Percentiles rank a stretch among this genome's conserved stretches.
phyloP scores from a whole-genome alignment of 2,797 vertebrate species.

The Oreonectes daqikongensis region DNA sequence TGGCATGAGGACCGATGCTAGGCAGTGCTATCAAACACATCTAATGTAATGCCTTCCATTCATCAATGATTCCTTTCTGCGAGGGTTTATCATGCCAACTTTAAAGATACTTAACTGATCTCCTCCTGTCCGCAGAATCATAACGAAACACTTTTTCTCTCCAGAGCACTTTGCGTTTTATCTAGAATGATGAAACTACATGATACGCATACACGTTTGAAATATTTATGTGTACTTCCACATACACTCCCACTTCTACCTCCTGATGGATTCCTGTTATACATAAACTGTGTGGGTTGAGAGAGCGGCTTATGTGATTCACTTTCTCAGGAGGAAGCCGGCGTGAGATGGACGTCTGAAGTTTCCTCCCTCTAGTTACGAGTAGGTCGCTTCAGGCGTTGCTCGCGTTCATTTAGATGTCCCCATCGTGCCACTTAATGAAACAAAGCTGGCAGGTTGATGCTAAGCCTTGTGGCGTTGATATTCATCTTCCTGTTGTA shows the following conservation, averaged over 20 bases:
- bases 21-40: conserved; percentile 17
- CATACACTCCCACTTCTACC: conserved; percentile 3
- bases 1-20: conserved; percentile 32
- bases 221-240: conserved; percentile 10
- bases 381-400: conserved; percentile 14
- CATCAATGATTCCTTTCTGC: conserved; percentile 27
- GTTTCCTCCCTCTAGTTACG: conserved; percentile 10
- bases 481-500: conserved; percentile 17
- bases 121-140: conserved; percentile 40
- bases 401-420: conserved; percentile 10
- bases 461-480: background rate
- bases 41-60: conserved; percentile 30
- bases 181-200: conserved; percentile 12
- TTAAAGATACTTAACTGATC: conserved; percentile 37
- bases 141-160: conserved; percentile 13
- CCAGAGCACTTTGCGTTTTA: background rate
- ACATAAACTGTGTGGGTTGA: conserved; percentile 12
- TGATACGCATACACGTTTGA: background rate
- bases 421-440: conserved; percentile 28
- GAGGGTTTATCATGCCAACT: conserved; percentile 33
- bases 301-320: background rate
- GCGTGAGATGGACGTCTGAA: conserved; percentile 9
- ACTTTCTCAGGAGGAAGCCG: conserved; percentile 1
- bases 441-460: conserved; percentile 15
- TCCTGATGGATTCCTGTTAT: background rate